phyloP scores from a whole-genome alignment of 2,888 invertebrate species.

The Doris montereyensis region DNA sequence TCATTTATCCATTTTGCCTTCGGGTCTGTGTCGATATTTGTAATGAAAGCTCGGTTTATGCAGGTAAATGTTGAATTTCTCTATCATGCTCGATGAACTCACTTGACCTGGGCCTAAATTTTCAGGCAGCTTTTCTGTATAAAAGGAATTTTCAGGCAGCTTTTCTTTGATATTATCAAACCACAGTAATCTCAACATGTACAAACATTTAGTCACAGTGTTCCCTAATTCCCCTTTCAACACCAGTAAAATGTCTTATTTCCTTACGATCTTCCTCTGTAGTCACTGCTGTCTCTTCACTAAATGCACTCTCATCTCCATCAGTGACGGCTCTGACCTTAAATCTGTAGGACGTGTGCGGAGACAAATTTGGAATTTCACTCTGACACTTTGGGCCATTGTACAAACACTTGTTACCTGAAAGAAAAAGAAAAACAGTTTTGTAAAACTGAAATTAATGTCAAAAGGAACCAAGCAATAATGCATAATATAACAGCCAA shows the following conservation, averaged over 20 bases:
- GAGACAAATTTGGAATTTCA: conserved; percentile 56
- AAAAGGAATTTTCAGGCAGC: too few species aligned
- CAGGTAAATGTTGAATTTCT: too few species aligned
- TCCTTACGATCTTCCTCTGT: conserved; percentile 67
- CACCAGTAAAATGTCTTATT: conserved; percentile 10
- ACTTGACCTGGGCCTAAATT: too few species aligned
- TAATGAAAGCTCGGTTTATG: too few species aligned
- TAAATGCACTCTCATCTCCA: conserved; percentile 68
- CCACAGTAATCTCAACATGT: too few species aligned
- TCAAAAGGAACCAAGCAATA: not conserved
- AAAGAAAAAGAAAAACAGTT: too few species aligned
- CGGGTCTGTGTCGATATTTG: too few species aligned
- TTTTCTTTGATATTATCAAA: too few species aligned
- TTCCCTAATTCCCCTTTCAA: not conserved
- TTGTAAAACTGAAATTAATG: too few species aligned
- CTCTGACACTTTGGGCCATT: conserved; percentile 58
- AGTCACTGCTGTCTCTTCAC: conserved; percentile 57
- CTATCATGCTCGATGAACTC: too few species aligned
- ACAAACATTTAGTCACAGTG: not conserved
- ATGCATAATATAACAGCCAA: not conserved
- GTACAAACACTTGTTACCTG: conserved; percentile 64
- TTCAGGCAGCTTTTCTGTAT: too few species aligned
- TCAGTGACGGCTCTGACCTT: conserved; percentile 65
- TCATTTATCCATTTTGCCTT: too few species aligned
- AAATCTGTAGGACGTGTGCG: conserved; percentile 62